Base-by-base conservation (phyloP, 1,140 invertebrate genomes). In the Epicauta chinensis region DNA sequence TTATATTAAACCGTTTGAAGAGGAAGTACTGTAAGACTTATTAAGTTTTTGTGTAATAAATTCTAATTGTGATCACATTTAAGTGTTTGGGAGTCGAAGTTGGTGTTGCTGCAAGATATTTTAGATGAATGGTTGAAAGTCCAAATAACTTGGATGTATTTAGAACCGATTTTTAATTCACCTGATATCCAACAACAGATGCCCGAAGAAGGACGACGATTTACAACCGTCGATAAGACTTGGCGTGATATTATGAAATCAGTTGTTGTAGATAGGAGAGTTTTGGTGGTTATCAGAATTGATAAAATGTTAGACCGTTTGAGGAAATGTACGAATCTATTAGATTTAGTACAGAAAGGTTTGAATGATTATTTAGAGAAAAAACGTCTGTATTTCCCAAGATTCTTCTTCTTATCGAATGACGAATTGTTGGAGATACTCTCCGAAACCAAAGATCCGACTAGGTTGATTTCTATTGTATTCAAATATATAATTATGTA, bases 391-490 rank as follows among this genome's bases (percentile, higher is more conserved):
- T 95, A 83, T 65, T 98, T 97, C 73, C 91, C 95, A 2, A 75
- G 93, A 57, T 97, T 98, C 77, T 98, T 97, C 81, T 98, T 98
- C 73, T 73, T 98, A 12, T 97, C 95, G 4, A 97, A 98, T 69
- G 93, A 97, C 68, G 94, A 98, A 69, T 70, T 98, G 16, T 73
- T 98, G 13, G 95, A 97, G 75, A 97, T 98, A 63, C 71, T 98
- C 31, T 96, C 93, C 0, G 92, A 97, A 73, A 97, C 94, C 0
- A 97, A 97, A 74, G 93, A 97, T 78, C 94, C 94, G 0, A 94
- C 86, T 50, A 79, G 89, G 86, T 88, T 73, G 3, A n/a, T n/a
- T n/a, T 16, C 37, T 11, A 17, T 16, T 23, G 13, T 4, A 16
- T 37, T 45, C 12, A 12, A 32, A 11, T 36, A 13, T 13, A 13